Evolutionary conservation across 1,140 invertebrate genomes (phyloP), one percentile per base, ranked within the genome.

Genomic region (Plutomurus gul): DNA sequence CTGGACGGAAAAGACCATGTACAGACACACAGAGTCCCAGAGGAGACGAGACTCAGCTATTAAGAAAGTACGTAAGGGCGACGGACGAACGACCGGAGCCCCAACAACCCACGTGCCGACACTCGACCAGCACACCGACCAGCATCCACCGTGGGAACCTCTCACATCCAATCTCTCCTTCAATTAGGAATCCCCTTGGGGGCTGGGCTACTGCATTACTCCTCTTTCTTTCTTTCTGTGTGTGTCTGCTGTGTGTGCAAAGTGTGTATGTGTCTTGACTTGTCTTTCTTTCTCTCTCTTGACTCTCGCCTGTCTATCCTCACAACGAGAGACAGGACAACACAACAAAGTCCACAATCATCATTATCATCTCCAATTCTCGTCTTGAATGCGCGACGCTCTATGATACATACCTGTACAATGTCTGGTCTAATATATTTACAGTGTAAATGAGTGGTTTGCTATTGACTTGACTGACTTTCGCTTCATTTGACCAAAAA

Each of bases 121-220:
- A 75, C 73, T 76, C 49, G 75, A 56, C 75, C 25, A 56, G 56
- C 76, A 70, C 74, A 76, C 70, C 70, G 70, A 72, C 70, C 36
- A n/a, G 27, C 70, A 72, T 72, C 70, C 76, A 77, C 56, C 76
- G 56, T 77, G 75, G 75, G 75, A 76, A 76, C 47, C 75, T 76
- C 75, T 60, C 47, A 36, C 76, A 40, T 70, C 56, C 56, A 46
- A 70, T 70, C 56, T 77, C 51, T 77, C 51, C 56, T 46, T 70
- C 76, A 77, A 77, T 65, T 70, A 77, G 51, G 56, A 77, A 70
- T 77, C 46, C 76, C 76, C 76, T 77, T 77, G 33, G 36, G 76
- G 76, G 51, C 75, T 65, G 30, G 30, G 76, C 76, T 77, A 77
- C 76, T 77, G 76, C 76, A 77, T 77, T 77, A 77, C 76, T 77